Conservation (phyloP, 2,113 vertebrate species). For the Apeltes quadracus region DNA sequence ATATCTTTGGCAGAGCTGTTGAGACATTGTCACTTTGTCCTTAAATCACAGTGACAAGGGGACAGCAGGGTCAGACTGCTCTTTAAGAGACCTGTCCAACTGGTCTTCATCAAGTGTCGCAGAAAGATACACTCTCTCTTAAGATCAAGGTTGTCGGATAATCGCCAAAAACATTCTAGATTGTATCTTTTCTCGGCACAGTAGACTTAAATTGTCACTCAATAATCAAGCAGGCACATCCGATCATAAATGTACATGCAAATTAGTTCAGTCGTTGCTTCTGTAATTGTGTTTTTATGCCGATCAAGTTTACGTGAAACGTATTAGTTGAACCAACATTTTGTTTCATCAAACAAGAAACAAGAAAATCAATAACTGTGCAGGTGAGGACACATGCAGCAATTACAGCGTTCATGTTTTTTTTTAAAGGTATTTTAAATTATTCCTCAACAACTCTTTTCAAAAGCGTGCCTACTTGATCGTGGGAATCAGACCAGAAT, state of each 20-base stretch:
- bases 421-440: neutral
- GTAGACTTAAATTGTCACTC: slow-evolving; percentile 12
- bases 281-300: slow-evolving; percentile 49
- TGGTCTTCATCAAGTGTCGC: slow-evolving; percentile 21
- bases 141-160: slow-evolving; percentile 11
- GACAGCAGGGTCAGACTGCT: slow-evolving; percentile 15
- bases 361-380: neutral
- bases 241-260: slow-evolving; percentile 40
- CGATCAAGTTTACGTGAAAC: slow-evolving; percentile 38
- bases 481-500: slow-evolving; percentile 21
- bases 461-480: neutral
- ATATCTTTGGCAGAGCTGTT: neutral
- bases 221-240: slow-evolving; percentile 19
- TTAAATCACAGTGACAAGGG: slow-evolving; percentile 1
- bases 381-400: slow-evolving; percentile 6
- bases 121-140: slow-evolving; percentile 17
- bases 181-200: slow-evolving; percentile 4
- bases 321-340: slow-evolving; percentile 8
- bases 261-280: slow-evolving; percentile 20
- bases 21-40: neutral
- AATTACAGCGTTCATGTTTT: slow-evolving; percentile 20
- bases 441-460: slow-evolving; percentile 1
- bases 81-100: slow-evolving; percentile 18
- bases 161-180: slow-evolving; percentile 21
- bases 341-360: neutral